Conservation (phyloP, 1,140 invertebrate species). For the Drosophila arawakana region DNA sequence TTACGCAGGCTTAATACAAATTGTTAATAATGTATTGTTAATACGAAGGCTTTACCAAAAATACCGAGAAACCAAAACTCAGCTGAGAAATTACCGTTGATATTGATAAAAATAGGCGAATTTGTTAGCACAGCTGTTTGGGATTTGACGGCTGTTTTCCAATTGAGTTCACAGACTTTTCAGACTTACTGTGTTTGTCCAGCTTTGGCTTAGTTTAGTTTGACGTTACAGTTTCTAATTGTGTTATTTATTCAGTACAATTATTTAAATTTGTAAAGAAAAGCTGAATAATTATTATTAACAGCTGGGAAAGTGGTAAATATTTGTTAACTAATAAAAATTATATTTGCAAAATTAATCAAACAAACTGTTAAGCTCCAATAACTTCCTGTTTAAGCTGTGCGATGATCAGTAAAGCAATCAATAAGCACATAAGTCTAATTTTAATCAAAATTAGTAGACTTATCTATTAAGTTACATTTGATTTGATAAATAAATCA, state of each 20-base stretch:
- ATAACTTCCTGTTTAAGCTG: no score
- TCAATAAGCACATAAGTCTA: no score
- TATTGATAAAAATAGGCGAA: neutral
- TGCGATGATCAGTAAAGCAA: no score
- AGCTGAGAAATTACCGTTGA: slow-evolving; percentile 22
- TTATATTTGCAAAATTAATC: no score
- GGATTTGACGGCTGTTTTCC: neutral
- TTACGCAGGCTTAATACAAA: slow-evolving; percentile 27
- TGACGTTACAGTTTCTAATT: slow-evolving; percentile 7
- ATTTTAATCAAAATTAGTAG: no score
- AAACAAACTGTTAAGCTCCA: no score
- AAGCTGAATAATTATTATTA: no score
- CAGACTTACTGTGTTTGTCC: neutral
- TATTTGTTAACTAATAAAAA: no score
- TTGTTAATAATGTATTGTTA: slow-evolving; percentile 22
- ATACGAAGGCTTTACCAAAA: neutral
- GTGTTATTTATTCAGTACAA: neutral
- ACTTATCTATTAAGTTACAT: no score
- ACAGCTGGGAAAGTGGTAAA: no score
- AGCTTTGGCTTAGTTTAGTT: neutral
- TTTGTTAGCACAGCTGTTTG: slow-evolving; percentile 18
- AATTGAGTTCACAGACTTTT: neutral
- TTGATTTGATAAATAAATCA: no score
- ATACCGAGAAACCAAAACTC: neutral
- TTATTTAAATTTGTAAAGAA: neutral